Percentiles rank a stretch among this genome's conserved stretches.
Evolutionary conservation across 2,888 invertebrate species (phyloP).

Genomic region (Dilophus febrilis): DNA sequence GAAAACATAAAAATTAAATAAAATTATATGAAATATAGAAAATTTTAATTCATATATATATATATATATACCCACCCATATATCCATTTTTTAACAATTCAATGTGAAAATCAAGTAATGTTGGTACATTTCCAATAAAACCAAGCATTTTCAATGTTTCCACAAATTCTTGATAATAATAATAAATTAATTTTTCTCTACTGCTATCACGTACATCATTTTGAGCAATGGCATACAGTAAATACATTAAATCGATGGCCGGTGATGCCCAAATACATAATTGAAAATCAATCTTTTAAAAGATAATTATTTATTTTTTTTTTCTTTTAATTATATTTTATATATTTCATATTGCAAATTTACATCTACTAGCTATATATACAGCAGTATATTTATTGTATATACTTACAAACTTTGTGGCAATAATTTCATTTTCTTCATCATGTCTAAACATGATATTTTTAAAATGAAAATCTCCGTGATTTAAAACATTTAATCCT

Average conservation of each 20-base stretch:
- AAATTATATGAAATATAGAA: too few species aligned
- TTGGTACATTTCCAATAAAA: too few species aligned
- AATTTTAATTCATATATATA: too few species aligned
- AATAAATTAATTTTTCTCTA: neutral
- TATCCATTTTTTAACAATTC: too few species aligned
- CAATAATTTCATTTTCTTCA: neutral
- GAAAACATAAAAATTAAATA: too few species aligned
- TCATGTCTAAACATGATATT: neutral
- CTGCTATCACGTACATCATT: neutral
- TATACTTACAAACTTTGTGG: neutral
- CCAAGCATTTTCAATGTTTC: neutral
- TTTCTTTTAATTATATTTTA: too few species aligned
- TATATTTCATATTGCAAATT: too few species aligned
- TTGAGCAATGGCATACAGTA: neutral
- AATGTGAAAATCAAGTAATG: too few species aligned
- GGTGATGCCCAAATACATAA: neutral
- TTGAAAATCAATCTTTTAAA: neutral
- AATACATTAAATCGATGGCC: neutral
- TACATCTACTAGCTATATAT: too few species aligned
- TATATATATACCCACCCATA: too few species aligned
- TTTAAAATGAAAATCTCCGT: neutral
- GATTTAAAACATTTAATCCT: neutral
- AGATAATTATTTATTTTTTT: neutral
- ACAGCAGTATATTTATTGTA: too few species aligned
- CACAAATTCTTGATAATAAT: neutral